Percentiles rank a stretch among this genome's conserved stretches.
Conservation (phyloP, 1,140 invertebrate genomes). For the Coptotermes formosanus region DNA sequence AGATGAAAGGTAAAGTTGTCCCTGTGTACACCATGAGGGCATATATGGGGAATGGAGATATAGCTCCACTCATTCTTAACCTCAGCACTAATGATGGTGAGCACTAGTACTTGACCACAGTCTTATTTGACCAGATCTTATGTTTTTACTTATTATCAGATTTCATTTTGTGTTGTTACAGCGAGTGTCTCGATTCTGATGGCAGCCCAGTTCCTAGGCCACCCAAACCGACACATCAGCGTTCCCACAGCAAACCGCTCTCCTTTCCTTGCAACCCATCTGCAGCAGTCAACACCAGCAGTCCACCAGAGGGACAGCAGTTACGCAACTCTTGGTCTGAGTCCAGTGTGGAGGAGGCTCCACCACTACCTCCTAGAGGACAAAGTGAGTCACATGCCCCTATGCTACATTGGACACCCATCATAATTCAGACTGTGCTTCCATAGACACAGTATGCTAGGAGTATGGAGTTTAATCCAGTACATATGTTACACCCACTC, state of each 20-base stretch:
- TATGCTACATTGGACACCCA: too few relatives aligned
- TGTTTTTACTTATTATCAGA: neutral
- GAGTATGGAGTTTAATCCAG: too few relatives aligned
- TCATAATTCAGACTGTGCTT: too few relatives aligned
- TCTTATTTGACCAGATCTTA: neutral
- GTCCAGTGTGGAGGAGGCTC: constrained; percentile 52
- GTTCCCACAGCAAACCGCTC: constrained; percentile 58
- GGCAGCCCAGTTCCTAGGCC: constrained; percentile 40
- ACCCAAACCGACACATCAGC: constrained; percentile 57
- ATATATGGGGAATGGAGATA: too few relatives aligned
- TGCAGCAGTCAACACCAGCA: constrained; percentile 46
- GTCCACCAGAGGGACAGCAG: constrained; percentile 37
- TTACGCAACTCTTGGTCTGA: constrained; percentile 61
- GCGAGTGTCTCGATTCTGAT: constrained; percentile 19
- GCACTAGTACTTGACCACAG: too few relatives aligned
- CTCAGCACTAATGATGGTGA: too few relatives aligned
- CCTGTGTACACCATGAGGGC: too few relatives aligned
- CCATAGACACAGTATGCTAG: too few relatives aligned
- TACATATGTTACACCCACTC: too few relatives aligned
- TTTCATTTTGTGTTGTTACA: neutral
- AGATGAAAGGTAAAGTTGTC: too few relatives aligned
- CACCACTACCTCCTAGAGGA: constrained; percentile 60
- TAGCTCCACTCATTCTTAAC: too few relatives aligned
- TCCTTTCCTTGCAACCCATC: constrained; percentile 55
- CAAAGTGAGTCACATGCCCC: constrained; percentile 50